Evolutionary conservation across 1,140 invertebrate genomes (phyloP).

Genomic region (Drosophila mojavensis): DNA sequence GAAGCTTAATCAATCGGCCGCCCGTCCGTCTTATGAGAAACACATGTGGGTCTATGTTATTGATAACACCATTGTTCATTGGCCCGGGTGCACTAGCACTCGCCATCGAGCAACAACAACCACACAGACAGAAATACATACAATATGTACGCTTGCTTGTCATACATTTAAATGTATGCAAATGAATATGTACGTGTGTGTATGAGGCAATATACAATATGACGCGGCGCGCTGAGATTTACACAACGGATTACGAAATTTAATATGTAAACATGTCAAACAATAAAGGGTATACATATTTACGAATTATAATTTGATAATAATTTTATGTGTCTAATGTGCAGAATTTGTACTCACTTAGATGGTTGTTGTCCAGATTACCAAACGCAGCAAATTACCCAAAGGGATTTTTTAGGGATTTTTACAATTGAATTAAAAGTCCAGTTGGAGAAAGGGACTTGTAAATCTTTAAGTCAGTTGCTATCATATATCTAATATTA

Average conservation of each 20-base stretch:
- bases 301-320: too few relatives aligned
- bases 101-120: conserved; percentile 10
- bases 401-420: background rate
- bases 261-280: background rate
- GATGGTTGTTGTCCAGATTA: conserved; percentile 5
- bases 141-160: background rate
- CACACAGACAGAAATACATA: background rate
- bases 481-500: too few relatives aligned
- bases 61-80: conserved; percentile 43
- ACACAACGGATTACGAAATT: background rate
- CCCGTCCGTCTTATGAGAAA: background rate
- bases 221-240: background rate
- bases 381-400: background rate
- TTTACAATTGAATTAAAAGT: too few relatives aligned
- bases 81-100: conserved; percentile 45
- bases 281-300: background rate
- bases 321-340: background rate
- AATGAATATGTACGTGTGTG: background rate
- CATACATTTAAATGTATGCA: background rate
- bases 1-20: conserved; percentile 41
- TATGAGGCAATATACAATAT: too few relatives aligned
- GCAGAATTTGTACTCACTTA: background rate
- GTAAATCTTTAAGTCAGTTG: too few relatives aligned
- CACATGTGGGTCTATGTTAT: conserved; percentile 20
- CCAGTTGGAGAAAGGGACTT: too few relatives aligned